Base-by-base conservation (phyloP, 2,113 vertebrate species). In the Prolemur simus region DNA sequence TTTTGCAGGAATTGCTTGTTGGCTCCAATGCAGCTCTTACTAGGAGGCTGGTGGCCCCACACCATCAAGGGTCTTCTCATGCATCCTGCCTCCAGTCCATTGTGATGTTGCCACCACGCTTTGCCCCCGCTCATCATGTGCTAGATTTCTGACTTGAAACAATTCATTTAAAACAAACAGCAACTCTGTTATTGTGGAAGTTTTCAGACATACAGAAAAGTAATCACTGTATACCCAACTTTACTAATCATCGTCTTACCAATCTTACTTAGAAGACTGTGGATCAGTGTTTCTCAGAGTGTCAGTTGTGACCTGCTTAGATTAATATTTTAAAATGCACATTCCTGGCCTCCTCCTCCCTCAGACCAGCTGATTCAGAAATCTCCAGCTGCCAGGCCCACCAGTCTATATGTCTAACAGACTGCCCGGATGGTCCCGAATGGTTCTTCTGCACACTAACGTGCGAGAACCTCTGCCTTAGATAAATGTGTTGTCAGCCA, bases 61-160 rank as follows among this genome's bases (percentile, higher is more conserved):
- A 4, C 27, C 37, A n/a, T 37, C 0, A 9, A 34, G 47, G 60
- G 4, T 18, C 29, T 37, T 56, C 21, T 69, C 4, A 0, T 0
- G 32, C 52, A 21, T 29, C 64, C 91, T 32, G 56, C 56, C 47
- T 81, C 63, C 6, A 3, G 58, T 58, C 73, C 8, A 0, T 58
- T 2, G 10, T 18, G 81, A 34, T 10, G 5, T 39, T 32, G 21
- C 45, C 82, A 42, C 64, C 74, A 25, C 6, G 20, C 52, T 69
- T 17, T 39, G 42, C 42, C 49, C 17, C 3, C 15, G 2, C 6
- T 52, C 29, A 9, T 63, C 27, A 0, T 32, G 45, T 34, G 21
- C 49, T 58, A 42, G 20, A 89, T 69, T 84, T 95, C 90, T 74
- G 42, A 83, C 34, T 91, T 58, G 13, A 83, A 81, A 80, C 20